phyloP scores from a whole-genome alignment of 2,888 invertebrate genomes.

The Disparrhopalites patrizii region DNA sequence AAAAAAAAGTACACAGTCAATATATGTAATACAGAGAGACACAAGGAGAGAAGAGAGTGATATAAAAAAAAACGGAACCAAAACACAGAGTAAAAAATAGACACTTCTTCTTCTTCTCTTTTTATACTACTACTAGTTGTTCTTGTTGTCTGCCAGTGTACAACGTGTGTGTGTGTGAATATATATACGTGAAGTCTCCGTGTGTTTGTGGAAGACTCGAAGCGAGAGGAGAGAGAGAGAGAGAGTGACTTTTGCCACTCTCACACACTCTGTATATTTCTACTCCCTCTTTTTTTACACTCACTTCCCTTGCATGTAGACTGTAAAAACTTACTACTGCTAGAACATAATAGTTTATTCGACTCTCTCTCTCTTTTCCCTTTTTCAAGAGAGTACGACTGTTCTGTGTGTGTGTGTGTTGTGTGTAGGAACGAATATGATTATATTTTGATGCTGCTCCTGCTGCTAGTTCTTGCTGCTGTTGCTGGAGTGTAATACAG shows the following conservation, averaged over 20 bases:
- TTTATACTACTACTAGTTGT: constrained; percentile 2
- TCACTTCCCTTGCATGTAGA: neutral
- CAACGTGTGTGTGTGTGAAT: no score
- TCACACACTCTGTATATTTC: no score
- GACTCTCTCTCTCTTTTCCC: neutral
- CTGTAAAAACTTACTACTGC: neutral
- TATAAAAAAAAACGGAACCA: constrained; percentile 43
- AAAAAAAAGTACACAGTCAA: no score
- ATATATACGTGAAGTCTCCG: no score
- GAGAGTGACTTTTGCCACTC: neutral
- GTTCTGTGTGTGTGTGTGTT: constrained; percentile 9
- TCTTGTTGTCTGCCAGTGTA: neutral
- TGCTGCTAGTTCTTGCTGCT: no score
- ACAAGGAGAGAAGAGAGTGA: neutral
- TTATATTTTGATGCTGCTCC: no score
- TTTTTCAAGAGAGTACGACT: neutral
- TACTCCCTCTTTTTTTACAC: neutral
- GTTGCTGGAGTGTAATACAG: constrained; percentile 22
- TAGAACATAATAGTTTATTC: neutral
- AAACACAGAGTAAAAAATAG: constrained; percentile 48
- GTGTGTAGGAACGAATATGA: neutral
- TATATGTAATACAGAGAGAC: no score
- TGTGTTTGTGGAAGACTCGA: no score
- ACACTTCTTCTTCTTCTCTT: constrained; percentile 28
- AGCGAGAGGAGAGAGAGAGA: neutral